Percentiles rank a stretch among this genome's conserved stretches.
Conservation (phyloP, 2,888 invertebrate genomes). For the Drosophila paracracens region DNA sequence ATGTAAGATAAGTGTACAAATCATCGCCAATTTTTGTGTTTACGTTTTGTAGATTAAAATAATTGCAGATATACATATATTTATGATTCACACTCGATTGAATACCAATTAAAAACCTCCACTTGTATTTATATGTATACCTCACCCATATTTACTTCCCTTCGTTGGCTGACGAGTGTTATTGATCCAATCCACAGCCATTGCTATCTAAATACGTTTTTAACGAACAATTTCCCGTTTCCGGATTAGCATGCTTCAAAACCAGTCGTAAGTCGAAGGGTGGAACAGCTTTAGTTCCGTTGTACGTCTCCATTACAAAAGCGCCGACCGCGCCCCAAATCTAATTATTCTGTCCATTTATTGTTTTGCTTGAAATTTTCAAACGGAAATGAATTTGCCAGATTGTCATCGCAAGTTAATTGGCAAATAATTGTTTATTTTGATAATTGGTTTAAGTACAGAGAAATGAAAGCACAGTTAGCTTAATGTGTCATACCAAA, state of each 20-base stretch:
- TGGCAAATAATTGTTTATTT: conserved; percentile 36
- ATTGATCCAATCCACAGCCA: conserved; percentile 28
- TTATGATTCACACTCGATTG: not conserved
- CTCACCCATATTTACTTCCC: not conserved
- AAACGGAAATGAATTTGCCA: conserved; percentile 75
- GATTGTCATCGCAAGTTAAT: conserved; percentile 48
- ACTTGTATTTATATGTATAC: not conserved
- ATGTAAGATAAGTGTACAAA: not conserved
- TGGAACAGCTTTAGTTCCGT: conserved; percentile 37
- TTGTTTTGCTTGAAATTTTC: conserved; percentile 27
- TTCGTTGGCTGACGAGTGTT: not conserved
- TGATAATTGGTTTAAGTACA: conserved; percentile 22
- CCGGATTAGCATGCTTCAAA: conserved; percentile 60
- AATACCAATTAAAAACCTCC: not conserved
- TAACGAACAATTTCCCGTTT: conserved; percentile 75
- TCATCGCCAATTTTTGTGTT: not conserved
- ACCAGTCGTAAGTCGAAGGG: conserved; percentile 28
- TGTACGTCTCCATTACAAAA: conserved; percentile 24
- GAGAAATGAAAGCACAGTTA: conserved; percentile 11
- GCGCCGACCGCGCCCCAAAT: not conserved
- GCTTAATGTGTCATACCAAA: not conserved
- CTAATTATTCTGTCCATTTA: conserved; percentile 34
- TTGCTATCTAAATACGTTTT: conserved; percentile 36
- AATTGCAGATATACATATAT: not conserved
- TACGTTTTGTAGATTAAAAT: not conserved